phyloP scores from a whole-genome alignment of 2,113 vertebrate species.

The Seriola aureovittata region DNA sequence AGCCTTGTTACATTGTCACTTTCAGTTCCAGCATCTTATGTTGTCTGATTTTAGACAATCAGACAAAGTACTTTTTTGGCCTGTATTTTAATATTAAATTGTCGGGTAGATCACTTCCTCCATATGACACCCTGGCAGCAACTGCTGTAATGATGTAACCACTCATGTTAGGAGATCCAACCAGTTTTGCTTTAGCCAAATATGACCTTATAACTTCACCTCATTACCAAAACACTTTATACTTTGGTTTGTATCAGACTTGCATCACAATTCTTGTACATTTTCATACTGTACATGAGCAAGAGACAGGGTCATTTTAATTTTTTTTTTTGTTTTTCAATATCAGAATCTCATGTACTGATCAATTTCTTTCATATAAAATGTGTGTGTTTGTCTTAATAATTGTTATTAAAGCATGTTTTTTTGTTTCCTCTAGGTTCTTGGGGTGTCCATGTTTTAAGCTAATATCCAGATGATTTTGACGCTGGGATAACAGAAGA shows the following conservation, averaged over 20 bases:
- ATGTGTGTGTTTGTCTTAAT: not conserved
- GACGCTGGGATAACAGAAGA: conserved; percentile 89
- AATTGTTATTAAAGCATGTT: conserved; percentile 54
- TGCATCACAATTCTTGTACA: not conserved
- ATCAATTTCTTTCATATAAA: not conserved
- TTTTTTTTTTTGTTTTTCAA: not conserved
- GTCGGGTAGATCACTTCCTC: not conserved
- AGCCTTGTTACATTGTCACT: too few species aligned
- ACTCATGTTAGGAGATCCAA: not conserved
- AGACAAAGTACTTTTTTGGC: not conserved
- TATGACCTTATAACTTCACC: not conserved
- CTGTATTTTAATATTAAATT: not conserved
- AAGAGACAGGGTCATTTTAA: too few species aligned
- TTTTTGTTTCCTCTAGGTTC: conserved; percentile 90
- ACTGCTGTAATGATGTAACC: not conserved
- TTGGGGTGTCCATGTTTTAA: conserved; percentile 99
- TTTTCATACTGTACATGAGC: not conserved
- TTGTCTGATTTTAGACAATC: not conserved
- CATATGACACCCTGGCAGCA: not conserved
- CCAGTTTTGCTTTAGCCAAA: not conserved
- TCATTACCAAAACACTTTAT: not conserved
- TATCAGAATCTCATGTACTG: not conserved
- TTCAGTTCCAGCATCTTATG: not conserved
- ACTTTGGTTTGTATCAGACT: not conserved
- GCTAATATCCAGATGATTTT: conserved; percentile 82